Evolutionary conservation across 2,113 vertebrate genomes (phyloP), one percentile per base, ranked within the genome.

Genomic region (Rhegmatorhina hoffmannsi): DNA sequence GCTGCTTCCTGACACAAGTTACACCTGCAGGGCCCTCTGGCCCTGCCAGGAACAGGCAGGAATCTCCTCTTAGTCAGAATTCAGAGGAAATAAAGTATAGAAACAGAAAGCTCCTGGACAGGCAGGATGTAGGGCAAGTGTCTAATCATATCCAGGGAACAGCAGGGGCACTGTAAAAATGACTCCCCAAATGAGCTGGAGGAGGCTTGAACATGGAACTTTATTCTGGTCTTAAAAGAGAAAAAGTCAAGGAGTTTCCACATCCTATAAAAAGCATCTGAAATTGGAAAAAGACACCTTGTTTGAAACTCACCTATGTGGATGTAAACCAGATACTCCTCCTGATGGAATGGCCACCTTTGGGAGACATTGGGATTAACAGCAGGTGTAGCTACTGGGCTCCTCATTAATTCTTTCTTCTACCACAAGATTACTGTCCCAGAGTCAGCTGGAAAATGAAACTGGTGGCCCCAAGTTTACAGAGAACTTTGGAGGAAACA

Each of bases 201-300:
- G 40, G 23, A 60, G 10, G 44, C 31, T 67, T 70, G 55, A 70
- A 47, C 13, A 46, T 63, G 72, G 23, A 77, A 16, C 21, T 96
- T 94, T 96, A 95, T 94, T 96, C 28, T 69, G 29, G 13, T 40
- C n/a, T 84, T 67, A 47, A 36, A 31, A 78, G 21, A 52, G 53
- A 31, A 75, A 74, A 73, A 47, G 8, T 16, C 25, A 82, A 78
- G 10, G 25, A 20, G 60, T 82, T 91, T 38, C 38, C 28, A 73
- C 87, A 74, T 21, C 17, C 19, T 77, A 46, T 34, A 55, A 84
- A 94, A 91, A n/a, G 11, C 52, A 77, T 53, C 59, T 43, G 59
- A 66, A 90, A 72, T 3, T 56, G n/a, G 47, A 50, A 28, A 47
- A 34, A 49, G 10, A n/a, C 10, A 47, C 2, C 0, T 31, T 33